phyloP scores from a whole-genome alignment of 2,113 vertebrate species.

The Cathartes aura region DNA sequence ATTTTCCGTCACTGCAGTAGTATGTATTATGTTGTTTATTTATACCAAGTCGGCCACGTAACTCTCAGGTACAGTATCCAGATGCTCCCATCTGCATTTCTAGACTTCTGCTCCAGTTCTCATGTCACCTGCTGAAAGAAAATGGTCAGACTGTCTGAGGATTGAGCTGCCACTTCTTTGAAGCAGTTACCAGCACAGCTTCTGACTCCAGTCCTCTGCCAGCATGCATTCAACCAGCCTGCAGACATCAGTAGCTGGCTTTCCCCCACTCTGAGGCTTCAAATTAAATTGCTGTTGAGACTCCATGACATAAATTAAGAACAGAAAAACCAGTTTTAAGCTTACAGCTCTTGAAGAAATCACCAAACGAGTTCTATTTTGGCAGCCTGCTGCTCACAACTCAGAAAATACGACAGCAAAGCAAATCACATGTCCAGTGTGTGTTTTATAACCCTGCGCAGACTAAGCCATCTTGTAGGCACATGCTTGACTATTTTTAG shows the following conservation, averaged over 20 bases:
- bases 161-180: constrained; percentile 37
- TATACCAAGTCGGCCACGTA: neutral
- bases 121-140: constrained; percentile 35
- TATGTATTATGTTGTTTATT: neutral
- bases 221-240: constrained; percentile 48
- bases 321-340: constrained; percentile 67
- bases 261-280: constrained; percentile 44
- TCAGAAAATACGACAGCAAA: constrained; percentile 22
- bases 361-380: constrained; percentile 49
- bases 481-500: constrained; percentile 61
- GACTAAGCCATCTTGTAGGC: constrained; percentile 64
- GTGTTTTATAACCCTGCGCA: constrained; percentile 28
- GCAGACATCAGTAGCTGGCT: constrained; percentile 64
- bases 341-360: constrained; percentile 60
- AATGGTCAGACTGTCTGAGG: neutral
- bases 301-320: constrained; percentile 69
- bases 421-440: constrained; percentile 41
- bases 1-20: neutral
- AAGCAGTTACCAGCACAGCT: constrained; percentile 43
- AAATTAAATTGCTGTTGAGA: constrained; percentile 68
- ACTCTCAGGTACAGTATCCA: neutral
- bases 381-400: constrained; percentile 58
- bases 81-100: neutral
- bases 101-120: neutral
- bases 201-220: constrained; percentile 50